Base-by-base conservation (phyloP, 2,888 invertebrate genomes). In the Philhelius pedissequus region DNA sequence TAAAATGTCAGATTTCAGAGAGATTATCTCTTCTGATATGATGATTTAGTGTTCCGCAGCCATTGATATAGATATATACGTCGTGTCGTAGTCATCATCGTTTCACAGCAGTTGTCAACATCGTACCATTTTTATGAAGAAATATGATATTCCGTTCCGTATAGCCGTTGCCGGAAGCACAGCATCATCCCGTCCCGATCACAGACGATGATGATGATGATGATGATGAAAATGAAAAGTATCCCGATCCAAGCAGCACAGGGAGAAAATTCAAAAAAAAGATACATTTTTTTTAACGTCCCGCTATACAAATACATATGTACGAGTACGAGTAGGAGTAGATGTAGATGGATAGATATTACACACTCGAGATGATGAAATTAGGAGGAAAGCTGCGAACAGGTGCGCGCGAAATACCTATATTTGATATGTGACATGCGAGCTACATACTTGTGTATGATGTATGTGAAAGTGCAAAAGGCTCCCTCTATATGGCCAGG, bases 1-100 rank as follows among this genome's bases (percentile, higher is more conserved):
- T 87, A 92, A 92, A 20, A 91, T 92, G 25, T 89, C 90, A 45
- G 92, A 92, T 87, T 92, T 92, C 7, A 94, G 88, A 40, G 93
- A 93, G 86, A 93, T 94, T 60, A 93, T 92, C 87, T 92, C 92
- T 69, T 93, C 94, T 94, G 89, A 48, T 18, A 35, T 30, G 73
- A 32, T 48, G 30, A 48, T 52, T 43, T 25, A 13, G 27, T 40
- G 9, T 69, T 48, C 43, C 52, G n/a, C 40, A 22, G 35, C 70
- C 1, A 56, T 13, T 3, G 56, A 32, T 15, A 18, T 60, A 71
- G 3, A 25, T 25, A 25, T 25, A 25, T 2, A 64, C 27, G 45
- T 69, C 22, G 22, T 52, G 32, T 77, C 54, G 50, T 66, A 22
- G 70, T 25, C 22, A 30, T 20, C 20, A 27, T 38, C 58, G 25